Evolutionary conservation across 2,888 invertebrate species (phyloP), one percentile per base, ranked within the genome.

Genomic region (Tetanocera ferruginea): DNA sequence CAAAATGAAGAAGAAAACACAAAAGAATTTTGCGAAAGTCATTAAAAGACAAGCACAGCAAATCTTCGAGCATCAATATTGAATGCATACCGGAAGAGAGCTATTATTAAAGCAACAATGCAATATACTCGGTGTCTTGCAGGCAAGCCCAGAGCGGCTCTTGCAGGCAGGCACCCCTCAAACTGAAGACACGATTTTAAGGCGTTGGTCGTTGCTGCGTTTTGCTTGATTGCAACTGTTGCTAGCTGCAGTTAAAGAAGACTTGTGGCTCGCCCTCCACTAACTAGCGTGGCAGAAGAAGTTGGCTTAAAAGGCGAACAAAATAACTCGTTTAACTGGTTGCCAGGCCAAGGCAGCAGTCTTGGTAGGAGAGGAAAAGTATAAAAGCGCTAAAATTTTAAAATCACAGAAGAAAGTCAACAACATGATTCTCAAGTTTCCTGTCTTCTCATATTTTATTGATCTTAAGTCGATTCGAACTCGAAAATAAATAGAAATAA

Each of bases 61-160:
- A 25, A 25, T 23, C 23, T 37, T 9, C 49, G 23, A 19, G 67
- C 67, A 49, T 8, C 69, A 51, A 51, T 28, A 69, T 51, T 51
- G 49, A 19, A 23, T 49, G 69, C 49, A 49, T 28, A 49, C 69
- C 69, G 69, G 69, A 69, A 69, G 49, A 49, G 51, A 17, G n/a
- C 51, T 51, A 69, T 69, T 69, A 69, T 51, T n/a, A 31, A 25
- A 34, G 69, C 69, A 69, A 19, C 51, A n/a, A 69, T 51, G 69
- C 9, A 69, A 23, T 14, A 64, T 1, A 28, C 14, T 11, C 31
- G 11, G 5, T n/a, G 31, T 34, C 31, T 64, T 31, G 14, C 31
- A 62, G 19, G 23, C 23, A 5, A 19, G 55, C 19, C 55, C 62
- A 31, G n/a, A 28, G 31, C 34, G 4, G 31, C 28, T 14, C 28